phyloP scores from a whole-genome alignment of 2,797 vertebrate genomes.

The Sebastes jordani region DNA sequence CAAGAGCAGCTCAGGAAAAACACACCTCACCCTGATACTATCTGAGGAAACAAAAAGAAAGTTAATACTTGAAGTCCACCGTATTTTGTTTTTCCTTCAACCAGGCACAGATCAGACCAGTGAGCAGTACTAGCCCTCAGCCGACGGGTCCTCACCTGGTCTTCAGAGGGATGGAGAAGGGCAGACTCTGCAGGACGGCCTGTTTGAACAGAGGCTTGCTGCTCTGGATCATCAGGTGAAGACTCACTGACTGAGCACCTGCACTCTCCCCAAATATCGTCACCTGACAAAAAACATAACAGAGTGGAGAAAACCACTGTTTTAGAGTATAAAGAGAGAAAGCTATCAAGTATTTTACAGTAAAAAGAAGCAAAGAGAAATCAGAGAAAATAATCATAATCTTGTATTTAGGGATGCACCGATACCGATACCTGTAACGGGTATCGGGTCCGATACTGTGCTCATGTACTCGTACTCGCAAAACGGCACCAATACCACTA shows the following conservation, averaged over 20 bases:
- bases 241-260: conserved; percentile 81
- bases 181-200: conserved; percentile 81
- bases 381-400: too few relatives aligned
- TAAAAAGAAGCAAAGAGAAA: too few relatives aligned
- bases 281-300: conserved; percentile 61
- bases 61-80: accelerated
- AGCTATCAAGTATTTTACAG: too few relatives aligned
- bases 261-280: conserved; percentile 84
- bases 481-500: too few relatives aligned
- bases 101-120: neutral
- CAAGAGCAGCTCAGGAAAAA: neutral
- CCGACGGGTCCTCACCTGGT: conserved; percentile 66
- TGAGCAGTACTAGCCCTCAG: neutral
- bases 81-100: neutral
- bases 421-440: too few relatives aligned
- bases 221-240: conserved; percentile 83
- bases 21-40: neutral
- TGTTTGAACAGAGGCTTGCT: conserved; percentile 79
- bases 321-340: too few relatives aligned
- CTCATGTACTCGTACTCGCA: too few relatives aligned
- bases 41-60: neutral
- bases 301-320: too few relatives aligned
- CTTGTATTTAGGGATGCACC: too few relatives aligned
- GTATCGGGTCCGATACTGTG: too few relatives aligned
- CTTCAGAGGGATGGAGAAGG: conserved; percentile 84